Evolutionary conservation across 2,888 invertebrate genomes (phyloP).

Genomic region (Idaea dimidiata): DNA sequence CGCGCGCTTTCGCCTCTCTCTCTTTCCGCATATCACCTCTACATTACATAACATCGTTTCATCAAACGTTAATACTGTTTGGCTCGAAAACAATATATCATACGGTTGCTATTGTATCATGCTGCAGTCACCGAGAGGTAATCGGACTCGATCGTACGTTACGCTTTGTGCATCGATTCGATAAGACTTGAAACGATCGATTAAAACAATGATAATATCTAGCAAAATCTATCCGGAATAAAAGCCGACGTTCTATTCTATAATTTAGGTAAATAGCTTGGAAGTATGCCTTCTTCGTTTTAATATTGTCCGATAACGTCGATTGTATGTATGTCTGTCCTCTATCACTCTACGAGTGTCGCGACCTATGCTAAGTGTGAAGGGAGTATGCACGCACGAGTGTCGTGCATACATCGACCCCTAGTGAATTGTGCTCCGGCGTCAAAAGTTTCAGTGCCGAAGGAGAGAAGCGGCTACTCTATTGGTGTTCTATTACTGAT

Average conservation of each 20-base stretch:
- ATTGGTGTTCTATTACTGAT: constrained; percentile 80
- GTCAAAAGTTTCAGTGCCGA: constrained; percentile 72
- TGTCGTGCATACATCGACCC: constrained; percentile 33
- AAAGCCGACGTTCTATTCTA: constrained; percentile 78
- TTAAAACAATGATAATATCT: constrained; percentile 71
- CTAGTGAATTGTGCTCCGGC: constrained; percentile 62
- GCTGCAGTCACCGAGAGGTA: constrained; percentile 62
- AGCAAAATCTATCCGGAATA: constrained; percentile 80
- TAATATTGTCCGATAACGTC: constrained; percentile 78
- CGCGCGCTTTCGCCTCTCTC: constrained; percentile 54
- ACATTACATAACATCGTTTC: constrained; percentile 70
- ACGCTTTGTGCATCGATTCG: constrained; percentile 76
- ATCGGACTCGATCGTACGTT: constrained; percentile 71
- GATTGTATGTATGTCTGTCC: constrained; percentile 70
- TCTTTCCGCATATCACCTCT: constrained; percentile 75
- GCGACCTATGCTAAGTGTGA: constrained; percentile 73
- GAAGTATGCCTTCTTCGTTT: constrained; percentile 77
- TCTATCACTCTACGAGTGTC: constrained; percentile 78
- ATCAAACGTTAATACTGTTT: constrained; percentile 76
- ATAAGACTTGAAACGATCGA: constrained; percentile 67
- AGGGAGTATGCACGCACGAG: constrained; percentile 30
- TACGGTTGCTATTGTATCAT: constrained; percentile 53
- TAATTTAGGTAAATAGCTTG: constrained; percentile 75
- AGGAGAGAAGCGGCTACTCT: constrained; percentile 80
- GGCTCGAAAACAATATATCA: constrained; percentile 63